Evolutionary conservation across 2,113 vertebrate genomes (phyloP).

Genomic region (Dendropsophus ebraccatus): DNA sequence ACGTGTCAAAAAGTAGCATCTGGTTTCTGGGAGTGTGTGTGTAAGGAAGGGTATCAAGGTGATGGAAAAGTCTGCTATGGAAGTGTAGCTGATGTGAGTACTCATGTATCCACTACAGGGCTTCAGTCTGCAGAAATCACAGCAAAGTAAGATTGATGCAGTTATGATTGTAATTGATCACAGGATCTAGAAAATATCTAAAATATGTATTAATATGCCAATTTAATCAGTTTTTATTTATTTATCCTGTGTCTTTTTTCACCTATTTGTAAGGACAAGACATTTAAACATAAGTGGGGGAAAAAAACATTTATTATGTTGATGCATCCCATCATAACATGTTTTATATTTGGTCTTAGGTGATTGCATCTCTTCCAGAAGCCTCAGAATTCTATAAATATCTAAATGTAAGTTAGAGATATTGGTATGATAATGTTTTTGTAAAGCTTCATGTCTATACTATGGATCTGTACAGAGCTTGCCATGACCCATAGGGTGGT

Average conservation of each 20-base stretch:
- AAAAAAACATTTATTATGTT: neutral
- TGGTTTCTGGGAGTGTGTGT: slow-evolving; percentile 82
- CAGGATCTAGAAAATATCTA: neutral
- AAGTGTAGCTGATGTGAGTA: slow-evolving; percentile 77
- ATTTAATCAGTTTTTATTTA: neutral
- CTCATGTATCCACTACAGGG: neutral
- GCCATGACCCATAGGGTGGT: too few relatives aligned
- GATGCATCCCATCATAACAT: neutral
- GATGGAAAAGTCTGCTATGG: slow-evolving; percentile 85
- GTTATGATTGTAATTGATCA: neutral
- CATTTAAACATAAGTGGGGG: neutral
- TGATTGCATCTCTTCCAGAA: slow-evolving; percentile 77
- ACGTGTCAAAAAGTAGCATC: slow-evolving; percentile 69
- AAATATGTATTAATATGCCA: neutral
- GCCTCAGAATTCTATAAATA: slow-evolving; percentile 80
- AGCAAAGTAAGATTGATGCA: neutral
- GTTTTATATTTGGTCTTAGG: slow-evolving; percentile 69
- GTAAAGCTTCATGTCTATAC: neutral
- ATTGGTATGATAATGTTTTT: neutral
- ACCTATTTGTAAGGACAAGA: neutral
- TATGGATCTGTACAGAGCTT: neutral
- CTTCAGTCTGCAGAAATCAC: neutral
- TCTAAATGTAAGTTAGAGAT: slow-evolving; percentile 80
- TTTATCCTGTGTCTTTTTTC: neutral
- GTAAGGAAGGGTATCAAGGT: slow-evolving; percentile 78